These are phyloP conservation scores for Drosophila nigromelanica DNA, from an alignment of 1,140 invertebrate genomes.

Conservation along the genomic window DNA sequence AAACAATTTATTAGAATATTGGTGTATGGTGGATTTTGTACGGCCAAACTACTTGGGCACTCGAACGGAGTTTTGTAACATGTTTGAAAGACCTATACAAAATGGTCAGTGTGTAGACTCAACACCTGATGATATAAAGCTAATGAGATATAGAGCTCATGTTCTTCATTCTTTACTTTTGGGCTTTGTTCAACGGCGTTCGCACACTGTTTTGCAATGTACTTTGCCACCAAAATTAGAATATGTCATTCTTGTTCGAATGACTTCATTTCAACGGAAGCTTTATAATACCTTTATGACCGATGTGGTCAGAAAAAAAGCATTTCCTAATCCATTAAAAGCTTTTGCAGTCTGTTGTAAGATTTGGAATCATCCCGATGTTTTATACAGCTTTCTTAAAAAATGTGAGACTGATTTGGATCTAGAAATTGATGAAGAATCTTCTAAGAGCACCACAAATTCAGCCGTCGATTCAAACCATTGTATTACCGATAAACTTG, in stretches of 20 bases:
- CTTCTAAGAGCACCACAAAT: constrained; percentile 48
- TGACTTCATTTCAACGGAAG: constrained; percentile 94
- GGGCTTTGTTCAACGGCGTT: constrained; percentile 96
- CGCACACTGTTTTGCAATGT: constrained; percentile 93
- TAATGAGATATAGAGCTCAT: constrained; percentile 95
- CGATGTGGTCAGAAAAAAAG: constrained; percentile 92
- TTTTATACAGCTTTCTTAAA: constrained; percentile 95
- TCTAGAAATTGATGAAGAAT: constrained; percentile 90
- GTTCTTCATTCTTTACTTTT: constrained; percentile 94
- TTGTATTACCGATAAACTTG: constrained; percentile 21
- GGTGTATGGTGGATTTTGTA: constrained; percentile 98
- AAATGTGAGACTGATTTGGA: constrained; percentile 95
- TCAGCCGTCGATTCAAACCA: constrained; percentile 36
- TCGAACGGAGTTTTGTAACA: constrained; percentile 97
- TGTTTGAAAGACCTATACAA: constrained; percentile 97
- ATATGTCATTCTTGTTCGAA: constrained; percentile 94
- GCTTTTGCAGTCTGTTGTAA: constrained; percentile 99
- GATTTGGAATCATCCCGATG: constrained; percentile 99
- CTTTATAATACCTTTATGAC: constrained; percentile 96
- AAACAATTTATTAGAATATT: constrained; percentile 98
- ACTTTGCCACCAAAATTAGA: constrained; percentile 96
- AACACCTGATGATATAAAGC: constrained; percentile 93
- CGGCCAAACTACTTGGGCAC: constrained; percentile 96
- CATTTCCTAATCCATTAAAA: constrained; percentile 97
- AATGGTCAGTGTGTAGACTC: constrained; percentile 97